These are phyloP conservation scores for Paratilapia polleni DNA, from an alignment of 2,113 vertebrate species.

Conservation along the genomic window DNA sequence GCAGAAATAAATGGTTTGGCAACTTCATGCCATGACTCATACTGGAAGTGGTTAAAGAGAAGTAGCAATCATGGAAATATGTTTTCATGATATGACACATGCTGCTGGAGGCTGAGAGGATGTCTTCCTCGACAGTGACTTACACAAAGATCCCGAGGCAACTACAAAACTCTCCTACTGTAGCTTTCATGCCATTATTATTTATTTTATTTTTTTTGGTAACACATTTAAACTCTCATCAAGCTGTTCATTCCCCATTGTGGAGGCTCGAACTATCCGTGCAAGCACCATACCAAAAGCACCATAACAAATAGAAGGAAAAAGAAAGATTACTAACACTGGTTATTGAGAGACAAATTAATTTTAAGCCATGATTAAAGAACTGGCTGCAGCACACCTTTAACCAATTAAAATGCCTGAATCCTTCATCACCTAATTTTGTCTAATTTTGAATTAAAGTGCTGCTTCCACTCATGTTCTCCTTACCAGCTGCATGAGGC, in stretches of 20 bases:
- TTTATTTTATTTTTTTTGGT: neutral
- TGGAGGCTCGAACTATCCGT: neutral
- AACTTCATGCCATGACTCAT: neutral
- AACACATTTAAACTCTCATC: neutral
- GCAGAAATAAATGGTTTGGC: neutral
- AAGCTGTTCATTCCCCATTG: neutral
- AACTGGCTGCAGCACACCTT: neutral
- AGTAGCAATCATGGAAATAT: neutral
- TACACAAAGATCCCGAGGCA: neutral
- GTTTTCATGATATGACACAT: neutral
- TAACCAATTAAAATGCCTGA: neutral
- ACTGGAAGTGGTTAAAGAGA: neutral
- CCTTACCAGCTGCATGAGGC: conserved; percentile 96
- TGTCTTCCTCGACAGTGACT: neutral
- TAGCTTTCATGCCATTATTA: neutral
- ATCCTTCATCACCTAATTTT: neutral
- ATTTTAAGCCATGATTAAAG: too few relatives aligned
- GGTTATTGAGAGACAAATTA: neutral
- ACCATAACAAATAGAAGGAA: neutral
- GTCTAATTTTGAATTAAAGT: neutral
- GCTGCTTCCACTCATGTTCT: neutral
- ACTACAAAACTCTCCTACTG: neutral
- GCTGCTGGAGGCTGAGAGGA: neutral
- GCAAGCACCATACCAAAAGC: neutral
- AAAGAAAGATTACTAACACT: neutral